phyloP scores from a whole-genome alignment of 2,888 invertebrate genomes.

The Pseudeuparius sepicola region DNA sequence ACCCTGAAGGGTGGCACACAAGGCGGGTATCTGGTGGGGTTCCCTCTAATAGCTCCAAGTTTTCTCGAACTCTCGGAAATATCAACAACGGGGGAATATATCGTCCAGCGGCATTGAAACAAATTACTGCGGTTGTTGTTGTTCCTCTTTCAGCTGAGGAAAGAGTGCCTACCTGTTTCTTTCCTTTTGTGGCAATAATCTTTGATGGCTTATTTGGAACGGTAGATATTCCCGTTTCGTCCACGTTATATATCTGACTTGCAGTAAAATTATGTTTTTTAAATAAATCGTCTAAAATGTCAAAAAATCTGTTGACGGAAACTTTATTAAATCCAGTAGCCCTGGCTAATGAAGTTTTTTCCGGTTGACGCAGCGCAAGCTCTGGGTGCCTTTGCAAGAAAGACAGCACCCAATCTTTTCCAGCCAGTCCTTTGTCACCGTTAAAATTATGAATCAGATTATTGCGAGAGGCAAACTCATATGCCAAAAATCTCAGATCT shows the following conservation, averaged over 20 bases:
- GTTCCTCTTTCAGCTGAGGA: slow-evolving; percentile 7
- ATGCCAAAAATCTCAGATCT: too few species aligned
- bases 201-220: slow-evolving; percentile 9
- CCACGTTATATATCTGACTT: slow-evolving; percentile 10
- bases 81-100: slow-evolving; percentile 7
- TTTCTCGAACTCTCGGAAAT: slow-evolving; percentile 8
- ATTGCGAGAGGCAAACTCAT: too few species aligned
- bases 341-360: too few species aligned
- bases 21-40: slow-evolving; percentile 15
- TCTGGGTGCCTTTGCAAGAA: too few species aligned
- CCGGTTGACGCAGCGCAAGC: too few species aligned
- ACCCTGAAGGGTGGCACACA: slow-evolving; percentile 18
- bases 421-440: too few species aligned
- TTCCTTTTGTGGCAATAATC: slow-evolving; percentile 6
- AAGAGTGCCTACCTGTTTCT: slow-evolving; percentile 8
- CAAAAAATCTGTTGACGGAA: too few species aligned
- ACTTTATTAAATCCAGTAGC: too few species aligned
- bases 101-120: slow-evolving; percentile 8
- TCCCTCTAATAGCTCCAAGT: slow-evolving; percentile 18
- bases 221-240: slow-evolving; percentile 10
- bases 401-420: too few species aligned
- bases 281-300: slow-evolving; percentile 6
- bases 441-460: too few species aligned
- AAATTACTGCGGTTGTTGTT: too few species aligned
- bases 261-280: slow-evolving; percentile 7